phyloP scores from a whole-genome alignment of 2,113 vertebrate species.

The Pontoporia blainvillei region DNA sequence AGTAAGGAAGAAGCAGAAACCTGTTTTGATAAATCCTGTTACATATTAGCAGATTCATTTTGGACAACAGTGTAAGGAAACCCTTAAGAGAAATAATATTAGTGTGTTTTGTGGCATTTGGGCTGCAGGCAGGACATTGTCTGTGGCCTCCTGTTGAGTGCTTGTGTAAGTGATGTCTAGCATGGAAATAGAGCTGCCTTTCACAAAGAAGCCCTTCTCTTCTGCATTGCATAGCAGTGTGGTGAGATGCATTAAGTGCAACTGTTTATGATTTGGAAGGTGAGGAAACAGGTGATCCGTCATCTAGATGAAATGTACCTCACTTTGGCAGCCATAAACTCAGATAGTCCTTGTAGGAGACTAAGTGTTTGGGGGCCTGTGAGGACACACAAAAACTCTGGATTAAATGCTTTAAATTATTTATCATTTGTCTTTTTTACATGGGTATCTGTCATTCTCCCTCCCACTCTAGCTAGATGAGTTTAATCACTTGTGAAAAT shows the following conservation, averaged over 20 bases:
- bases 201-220: not conserved
- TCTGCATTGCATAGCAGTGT: no score
- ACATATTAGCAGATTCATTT: not conserved
- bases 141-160: not conserved
- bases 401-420: constrained; percentile 55
- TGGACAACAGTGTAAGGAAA: not conserved
- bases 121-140: not conserved
- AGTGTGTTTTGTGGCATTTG: not conserved
- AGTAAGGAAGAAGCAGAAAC: not conserved
- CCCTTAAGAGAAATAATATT: not conserved
- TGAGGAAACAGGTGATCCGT: not conserved
- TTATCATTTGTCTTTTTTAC: not conserved
- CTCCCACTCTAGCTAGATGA: not conserved
- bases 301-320: not conserved
- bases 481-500: not conserved
- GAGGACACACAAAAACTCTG: not conserved
- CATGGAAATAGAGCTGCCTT: not conserved
- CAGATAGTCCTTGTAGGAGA: not conserved
- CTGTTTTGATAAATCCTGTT: not conserved
- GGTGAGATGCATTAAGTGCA: not conserved
- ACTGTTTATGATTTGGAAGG: not conserved
- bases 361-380: not conserved
- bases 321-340: constrained; percentile 19
- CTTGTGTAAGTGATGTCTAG: not conserved
- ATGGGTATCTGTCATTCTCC: not conserved